Conservation (phyloP, 1,140 invertebrate species). For the Drosophila sulfurigaster region DNA sequence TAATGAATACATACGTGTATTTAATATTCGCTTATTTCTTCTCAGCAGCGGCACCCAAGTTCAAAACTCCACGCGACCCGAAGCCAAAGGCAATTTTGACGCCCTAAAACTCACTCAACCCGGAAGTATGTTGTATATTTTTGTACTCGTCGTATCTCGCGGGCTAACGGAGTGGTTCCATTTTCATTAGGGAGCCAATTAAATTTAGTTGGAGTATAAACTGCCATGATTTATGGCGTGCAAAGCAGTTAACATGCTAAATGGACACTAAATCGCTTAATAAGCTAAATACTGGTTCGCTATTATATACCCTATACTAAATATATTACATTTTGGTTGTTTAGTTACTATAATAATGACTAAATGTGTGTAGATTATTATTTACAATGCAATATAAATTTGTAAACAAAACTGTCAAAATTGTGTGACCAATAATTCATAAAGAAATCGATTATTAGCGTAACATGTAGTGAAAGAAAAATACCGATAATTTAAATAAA, state of each 20-base stretch:
- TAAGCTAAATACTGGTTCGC: not conserved
- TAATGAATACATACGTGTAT: slow-evolving; percentile 57
- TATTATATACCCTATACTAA: not conserved
- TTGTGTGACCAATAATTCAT: too few species aligned
- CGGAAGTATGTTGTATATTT: slow-evolving; percentile 35
- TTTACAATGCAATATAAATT: too few species aligned
- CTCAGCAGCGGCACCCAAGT: slow-evolving; percentile 26
- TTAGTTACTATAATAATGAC: too few species aligned
- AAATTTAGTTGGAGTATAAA: slow-evolving; percentile 7
- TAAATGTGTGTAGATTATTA: too few species aligned
- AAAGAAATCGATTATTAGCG: too few species aligned
- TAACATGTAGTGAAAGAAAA: too few species aligned
- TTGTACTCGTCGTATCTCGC: not conserved
- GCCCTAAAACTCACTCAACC: slow-evolving; percentile 29
- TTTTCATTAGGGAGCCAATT: slow-evolving; percentile 14
- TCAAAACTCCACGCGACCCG: slow-evolving; percentile 37
- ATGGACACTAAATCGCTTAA: slow-evolving; percentile 2
- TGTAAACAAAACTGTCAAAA: too few species aligned
- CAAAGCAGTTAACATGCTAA: not conserved
- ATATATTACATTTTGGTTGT: not conserved
- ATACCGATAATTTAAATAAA: too few species aligned
- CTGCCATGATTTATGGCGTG: slow-evolving; percentile 18
- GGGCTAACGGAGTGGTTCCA: slow-evolving; percentile 5
- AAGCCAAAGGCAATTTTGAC: slow-evolving; percentile 26
- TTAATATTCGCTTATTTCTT: slow-evolving; percentile 31